Evolutionary conservation across 2,888 invertebrate genomes (phyloP).

Genomic region (Metallyticus violacea): DNA sequence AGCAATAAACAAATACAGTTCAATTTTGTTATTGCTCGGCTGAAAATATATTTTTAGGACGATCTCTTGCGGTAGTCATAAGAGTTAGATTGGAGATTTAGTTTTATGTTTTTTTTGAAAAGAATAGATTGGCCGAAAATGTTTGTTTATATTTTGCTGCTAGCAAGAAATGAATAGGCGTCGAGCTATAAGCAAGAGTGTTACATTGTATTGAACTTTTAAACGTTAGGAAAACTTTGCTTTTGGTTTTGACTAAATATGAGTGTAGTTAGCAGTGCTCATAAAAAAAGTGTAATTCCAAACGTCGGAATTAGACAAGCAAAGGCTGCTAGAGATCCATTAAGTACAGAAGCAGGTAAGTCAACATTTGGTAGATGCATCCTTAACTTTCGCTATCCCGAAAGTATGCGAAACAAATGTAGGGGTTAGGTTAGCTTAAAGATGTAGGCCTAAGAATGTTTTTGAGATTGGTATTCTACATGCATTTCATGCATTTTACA

Average conservation of each 20-base stretch:
- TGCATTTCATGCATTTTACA: too few species aligned
- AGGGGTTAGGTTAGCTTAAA: too few species aligned
- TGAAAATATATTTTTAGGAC: neutral
- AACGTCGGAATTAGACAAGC: slow-evolving; percentile 33
- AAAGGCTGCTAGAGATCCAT: slow-evolving; percentile 29
- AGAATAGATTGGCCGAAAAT: neutral
- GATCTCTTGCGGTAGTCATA: neutral
- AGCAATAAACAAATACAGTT: neutral
- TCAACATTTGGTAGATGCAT: too few species aligned
- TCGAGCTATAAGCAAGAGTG: neutral
- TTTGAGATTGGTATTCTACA: too few species aligned
- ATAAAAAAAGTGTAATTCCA: slow-evolving; percentile 31
- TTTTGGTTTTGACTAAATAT: neutral
- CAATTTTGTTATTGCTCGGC: neutral
- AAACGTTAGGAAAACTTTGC: neutral
- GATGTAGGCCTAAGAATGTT: too few species aligned
- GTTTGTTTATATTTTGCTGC: neutral
- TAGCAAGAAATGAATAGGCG: neutral
- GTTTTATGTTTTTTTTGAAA: neutral
- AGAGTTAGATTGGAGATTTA: neutral
- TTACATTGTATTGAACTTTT: neutral
- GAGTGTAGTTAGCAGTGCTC: slow-evolving; percentile 28
- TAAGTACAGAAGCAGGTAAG: slow-evolving; percentile 27
- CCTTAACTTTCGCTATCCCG: too few species aligned
- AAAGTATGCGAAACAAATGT: too few species aligned